Evolutionary conservation across 2,113 vertebrate species (phyloP), one percentile per base, ranked within the genome.

Genomic region (Hemichromis elongatus): DNA sequence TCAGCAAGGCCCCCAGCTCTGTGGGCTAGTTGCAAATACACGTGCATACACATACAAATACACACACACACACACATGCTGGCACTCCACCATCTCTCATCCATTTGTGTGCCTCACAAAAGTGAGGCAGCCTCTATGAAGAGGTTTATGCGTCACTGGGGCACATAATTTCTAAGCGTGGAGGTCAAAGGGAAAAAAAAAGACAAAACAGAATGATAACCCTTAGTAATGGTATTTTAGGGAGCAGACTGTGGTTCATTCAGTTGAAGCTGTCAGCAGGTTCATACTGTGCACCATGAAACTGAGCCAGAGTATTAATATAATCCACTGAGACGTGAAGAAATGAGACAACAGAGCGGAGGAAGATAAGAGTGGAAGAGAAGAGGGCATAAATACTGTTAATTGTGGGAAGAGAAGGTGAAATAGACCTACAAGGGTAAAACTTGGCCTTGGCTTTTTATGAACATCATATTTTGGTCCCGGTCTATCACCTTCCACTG

Each of bases 1-100:
- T 94, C 94, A 94, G 94, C 92, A 86, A 68, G 89, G 88, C 90
- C 84, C 78, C 73, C 18, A 45, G 87, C 88, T 88, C 84, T 50
- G 80, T 75, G 77, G 81, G 87, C 70, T 68, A 82, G 28, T 59
- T 78, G 63, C 66, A 30, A 33, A 66, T 18, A 33, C 77, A 54
- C 45, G 59, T 47, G 57, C 79, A 26, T 14, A 19, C 35, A 28
- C 77, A 57, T 50, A 57, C 63, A 55, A 42, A 75, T 6, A 68
- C 53, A 56, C 21, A 26, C 11, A 13, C 45, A 30, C 42, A 63
- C 45, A 77, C 55, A 77, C 21, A 66, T 19, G 21, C 73, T 57
- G 10, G 28, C 55, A 73, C 73, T 40, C n/a, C 5, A 18, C 16
- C 59, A 47, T 73, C 35, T 53, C 47, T 70, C 63, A 45, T 66